Evolutionary conservation across 2,888 invertebrate species (phyloP).

Genomic region (Leptopterna dolabrata): DNA sequence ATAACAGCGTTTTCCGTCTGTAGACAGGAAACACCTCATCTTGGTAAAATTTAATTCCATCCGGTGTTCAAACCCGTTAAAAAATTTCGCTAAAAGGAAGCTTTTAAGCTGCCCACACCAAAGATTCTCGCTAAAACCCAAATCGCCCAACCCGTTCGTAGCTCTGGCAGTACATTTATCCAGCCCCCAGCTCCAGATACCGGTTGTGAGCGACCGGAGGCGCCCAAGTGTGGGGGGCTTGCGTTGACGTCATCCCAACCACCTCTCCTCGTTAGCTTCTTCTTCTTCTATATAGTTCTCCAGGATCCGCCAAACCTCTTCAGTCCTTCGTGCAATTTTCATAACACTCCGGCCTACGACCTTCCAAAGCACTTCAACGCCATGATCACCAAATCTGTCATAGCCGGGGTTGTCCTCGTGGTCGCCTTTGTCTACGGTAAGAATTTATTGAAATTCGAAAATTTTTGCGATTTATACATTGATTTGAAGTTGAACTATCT

Average conservation of each 20-base stretch:
- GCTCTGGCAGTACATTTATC: neutral
- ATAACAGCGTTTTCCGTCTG: too few species aligned
- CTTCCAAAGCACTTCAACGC: neutral
- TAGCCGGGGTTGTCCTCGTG: neutral
- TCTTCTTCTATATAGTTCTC: slow-evolving; percentile 20
- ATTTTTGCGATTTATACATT: too few species aligned
- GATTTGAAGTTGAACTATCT: too few species aligned
- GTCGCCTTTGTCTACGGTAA: slow-evolving; percentile 8
- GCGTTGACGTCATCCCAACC: slow-evolving; percentile 12
- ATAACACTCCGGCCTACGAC: neutral
- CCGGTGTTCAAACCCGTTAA: too few species aligned
- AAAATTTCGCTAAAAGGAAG: neutral
- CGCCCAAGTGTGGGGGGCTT: neutral
- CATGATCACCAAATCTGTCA: slow-evolving; percentile 1
- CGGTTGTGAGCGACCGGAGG: slow-evolving; percentile 1
- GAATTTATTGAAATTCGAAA: too few species aligned
- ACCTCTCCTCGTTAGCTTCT: neutral
- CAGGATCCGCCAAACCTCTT: slow-evolving; percentile 12
- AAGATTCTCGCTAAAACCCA: neutral
- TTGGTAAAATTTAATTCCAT: neutral
- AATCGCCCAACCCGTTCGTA: neutral
- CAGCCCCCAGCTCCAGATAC: neutral
- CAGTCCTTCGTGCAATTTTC: slow-evolving; percentile 18
- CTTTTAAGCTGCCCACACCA: neutral
- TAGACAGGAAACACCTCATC: neutral